Evolutionary conservation across 30 jellyfish, hydroid and myxozoan species (phyloP).

Genomic region (Rhopilema esculentum): DNA sequence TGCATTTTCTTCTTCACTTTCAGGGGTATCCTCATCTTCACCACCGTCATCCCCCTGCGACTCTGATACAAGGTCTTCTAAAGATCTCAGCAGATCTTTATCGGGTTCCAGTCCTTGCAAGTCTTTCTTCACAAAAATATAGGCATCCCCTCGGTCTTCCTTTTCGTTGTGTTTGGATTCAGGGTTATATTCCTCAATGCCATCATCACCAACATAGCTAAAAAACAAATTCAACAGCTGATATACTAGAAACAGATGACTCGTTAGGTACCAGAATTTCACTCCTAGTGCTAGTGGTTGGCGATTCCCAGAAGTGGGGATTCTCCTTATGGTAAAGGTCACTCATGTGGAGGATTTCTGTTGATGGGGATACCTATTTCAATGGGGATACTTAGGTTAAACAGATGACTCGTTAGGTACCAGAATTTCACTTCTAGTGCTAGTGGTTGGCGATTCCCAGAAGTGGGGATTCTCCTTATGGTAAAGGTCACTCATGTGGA

Average conservation of each 20-base stretch:
- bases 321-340: no score
- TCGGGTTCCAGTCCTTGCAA: conserved; percentile 14
- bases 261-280: no score
- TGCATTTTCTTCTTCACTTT: conserved; percentile 20
- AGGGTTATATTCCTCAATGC: conserved; percentile 41
- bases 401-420: no score
- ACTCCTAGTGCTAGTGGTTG: no score
- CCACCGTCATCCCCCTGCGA: conserved; percentile 13
- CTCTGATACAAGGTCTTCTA: conserved; percentile 15
- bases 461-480: no score
- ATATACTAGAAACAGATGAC: neutral
- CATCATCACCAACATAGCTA: conserved; percentile 61
- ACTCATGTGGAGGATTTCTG: no score
- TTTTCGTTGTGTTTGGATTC: conserved; percentile 44
- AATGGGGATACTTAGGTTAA: no score
- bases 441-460: no score
- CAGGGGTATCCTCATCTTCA: conserved; percentile 26
- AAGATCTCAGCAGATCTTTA: neutral
- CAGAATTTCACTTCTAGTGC: no score
- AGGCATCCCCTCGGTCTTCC: conserved; percentile 75
- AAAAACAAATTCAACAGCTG: neutral
- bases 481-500: no score
- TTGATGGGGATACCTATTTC: no score
- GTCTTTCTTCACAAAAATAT: conserved; percentile 50
- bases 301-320: no score